phyloP scores from a whole-genome alignment of 2,797 vertebrate genomes.

The Myripristis murdjan region DNA sequence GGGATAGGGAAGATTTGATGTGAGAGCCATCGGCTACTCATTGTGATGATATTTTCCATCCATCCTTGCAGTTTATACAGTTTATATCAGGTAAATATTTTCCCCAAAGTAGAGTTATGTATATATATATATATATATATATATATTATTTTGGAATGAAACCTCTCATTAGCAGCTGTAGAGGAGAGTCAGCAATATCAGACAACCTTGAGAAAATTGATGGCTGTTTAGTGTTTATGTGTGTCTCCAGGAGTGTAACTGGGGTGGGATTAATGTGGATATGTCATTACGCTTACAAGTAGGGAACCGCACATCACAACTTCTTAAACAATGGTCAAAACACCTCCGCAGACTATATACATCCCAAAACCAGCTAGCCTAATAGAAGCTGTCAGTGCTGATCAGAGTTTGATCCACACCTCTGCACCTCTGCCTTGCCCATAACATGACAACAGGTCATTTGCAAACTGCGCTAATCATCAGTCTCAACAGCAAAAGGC shows the following conservation, averaged over 20 bases:
- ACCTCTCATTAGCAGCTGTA: neutral
- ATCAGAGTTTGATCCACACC: slow-evolving; percentile 24
- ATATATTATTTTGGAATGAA: slow-evolving; percentile 15
- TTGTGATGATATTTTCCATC: slow-evolving; percentile 19
- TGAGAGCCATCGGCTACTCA: neutral
- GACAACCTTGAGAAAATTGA: neutral
- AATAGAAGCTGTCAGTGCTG: slow-evolving; percentile 42
- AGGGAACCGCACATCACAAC: slow-evolving; percentile 35
- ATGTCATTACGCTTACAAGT: slow-evolving; percentile 21
- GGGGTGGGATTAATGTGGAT: neutral
- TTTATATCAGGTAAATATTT: slow-evolving; percentile 11
- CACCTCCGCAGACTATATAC: slow-evolving; percentile 22
- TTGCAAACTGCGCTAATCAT: slow-evolving; percentile 32
- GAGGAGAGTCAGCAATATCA: neutral
- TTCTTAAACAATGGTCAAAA: slow-evolving; percentile 32
- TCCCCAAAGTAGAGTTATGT: no score
- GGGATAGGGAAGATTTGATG: no score
- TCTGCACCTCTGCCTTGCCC: slow-evolving; percentile 27
- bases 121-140: no score
- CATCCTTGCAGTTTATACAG: neutral
- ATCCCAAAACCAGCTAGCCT: slow-evolving; percentile 30
- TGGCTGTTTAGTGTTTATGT: neutral
- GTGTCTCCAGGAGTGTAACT: neutral
- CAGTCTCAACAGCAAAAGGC: slow-evolving; percentile 24
- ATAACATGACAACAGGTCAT: slow-evolving; percentile 40